Evolutionary conservation across 2,113 vertebrate genomes (phyloP), one percentile per base, ranked within the genome.

Genomic region (Tragulus kanchil): DNA sequence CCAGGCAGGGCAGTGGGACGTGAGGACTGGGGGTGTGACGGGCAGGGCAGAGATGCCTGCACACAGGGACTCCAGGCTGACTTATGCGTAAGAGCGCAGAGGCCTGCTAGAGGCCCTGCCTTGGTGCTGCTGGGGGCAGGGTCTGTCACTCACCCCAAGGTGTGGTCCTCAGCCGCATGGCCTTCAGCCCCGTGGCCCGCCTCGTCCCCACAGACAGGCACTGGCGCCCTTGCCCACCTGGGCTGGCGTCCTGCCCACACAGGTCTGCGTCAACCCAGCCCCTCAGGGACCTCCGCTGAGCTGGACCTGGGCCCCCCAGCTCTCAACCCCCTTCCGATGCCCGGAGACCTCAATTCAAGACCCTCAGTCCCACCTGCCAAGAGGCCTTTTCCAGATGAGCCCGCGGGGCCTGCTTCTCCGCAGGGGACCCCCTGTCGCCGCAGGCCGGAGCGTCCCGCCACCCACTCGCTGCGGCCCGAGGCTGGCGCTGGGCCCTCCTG

Each of bases 141-240:
- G 26, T 28, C 56, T 61, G 36, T 61, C 58, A 6, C 14, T 83
- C 36, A 45, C 0, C 4, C 36, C 23, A 16, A 83, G 15, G 81
- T 3, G 36, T 45, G 56, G 58, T 8, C 36, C 58, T 83, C 0
- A 1, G 28, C 16, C 23, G 36, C 4, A 23, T 45, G 56, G 58
- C 14, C 36, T 36, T 83, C 0, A 1, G 28, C 16, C 23, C 2
- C 2, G 0, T 10, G 78, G 3, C 52, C 78, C 2, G 11, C 54
- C 56, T 42, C 26, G 56, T 10, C 21, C 58, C 58, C 14, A 9
- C 4, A 61, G 81, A 58, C n/a, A 11, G 58, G 36, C 58, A 1
- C 8, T 45, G 36, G 45, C 36, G 14, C 58, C 36, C 0, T 3
- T 3, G 58, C 36, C 59, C 14, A 0, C 36, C 42, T 62, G 58